Base-by-base conservation (phyloP, 2,888 invertebrate genomes). In the Emesis castigata region DNA sequence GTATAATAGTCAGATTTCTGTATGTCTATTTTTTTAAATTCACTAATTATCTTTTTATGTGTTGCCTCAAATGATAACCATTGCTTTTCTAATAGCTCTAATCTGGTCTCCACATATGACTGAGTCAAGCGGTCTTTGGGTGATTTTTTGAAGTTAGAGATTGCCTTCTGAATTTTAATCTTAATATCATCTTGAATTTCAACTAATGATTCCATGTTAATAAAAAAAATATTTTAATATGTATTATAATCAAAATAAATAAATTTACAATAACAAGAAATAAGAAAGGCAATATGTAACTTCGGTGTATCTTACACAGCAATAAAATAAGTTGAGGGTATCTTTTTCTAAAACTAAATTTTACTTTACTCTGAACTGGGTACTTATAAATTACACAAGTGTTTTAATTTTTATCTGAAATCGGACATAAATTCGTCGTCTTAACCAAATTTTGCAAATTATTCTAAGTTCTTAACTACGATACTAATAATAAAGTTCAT, bases 61-160 rank as follows among this genome's bases (percentile, higher is more conserved):
- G 34, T 68, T 18, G 58, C 56, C 6, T 44, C 39, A 72, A 77
- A 77, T 4, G 48, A 48, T 44, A 44, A 53, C 77, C 77, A 77
- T 29, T 68, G 69, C 26, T 72, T 68, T 18, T 77, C 76, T 62
- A 77, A 48, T 26, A 68, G 22, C 48, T 77, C 77, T 29, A 77
- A 62, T 11, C 69, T 66, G 16, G 77, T 72, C 26, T 77, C 72
- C 14, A 77, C 26, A 68, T 66, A 75, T 7, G 70, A 16, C 16
- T 58, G 39, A 1, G 56, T 56, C 11, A 70, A n/a, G 16, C 75
- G 53, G 14, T 75, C 75, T 70, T 70, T 70, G 22, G 75, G 65
- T 26, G 70, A 56, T 58, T 76, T 76, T 9, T 53, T 65, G 58
- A 56, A 71, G 26, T 76, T 76, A 26, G 39, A 56, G 34, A 56